These are phyloP conservation scores for Tylochromis polylepis DNA, from an alignment of 2,113 vertebrate genomes.

Conservation along the genomic window DNA sequence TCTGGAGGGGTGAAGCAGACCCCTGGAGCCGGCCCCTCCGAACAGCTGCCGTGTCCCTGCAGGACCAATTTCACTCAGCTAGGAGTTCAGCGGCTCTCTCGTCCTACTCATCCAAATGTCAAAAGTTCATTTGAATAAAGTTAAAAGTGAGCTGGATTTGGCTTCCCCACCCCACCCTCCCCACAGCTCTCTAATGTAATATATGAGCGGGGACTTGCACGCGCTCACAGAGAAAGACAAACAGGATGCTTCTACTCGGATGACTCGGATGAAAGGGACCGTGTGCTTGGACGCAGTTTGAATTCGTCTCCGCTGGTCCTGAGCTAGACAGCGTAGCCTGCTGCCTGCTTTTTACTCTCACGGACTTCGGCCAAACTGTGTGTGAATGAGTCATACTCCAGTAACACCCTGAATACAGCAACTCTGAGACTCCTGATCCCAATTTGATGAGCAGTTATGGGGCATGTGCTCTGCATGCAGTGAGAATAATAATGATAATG, in stretches of 20 bases:
- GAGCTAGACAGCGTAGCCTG: not conserved
- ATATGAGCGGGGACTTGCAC: slow-evolving; percentile 22
- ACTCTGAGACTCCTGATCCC: slow-evolving; percentile 19
- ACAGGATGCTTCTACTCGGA: slow-evolving; percentile 60
- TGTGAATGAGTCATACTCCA: slow-evolving; percentile 16
- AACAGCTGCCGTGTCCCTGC: slow-evolving; percentile 42
- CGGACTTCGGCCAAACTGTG: not conserved
- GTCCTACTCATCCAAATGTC: slow-evolving; percentile 13
- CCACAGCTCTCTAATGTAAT: slow-evolving; percentile 33
- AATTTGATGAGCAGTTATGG: slow-evolving; percentile 4
- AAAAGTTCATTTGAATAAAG: slow-evolving; percentile 60
- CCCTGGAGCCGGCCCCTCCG: not conserved
- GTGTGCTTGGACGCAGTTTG: slow-evolving; percentile 41
- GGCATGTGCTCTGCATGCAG: not conserved
- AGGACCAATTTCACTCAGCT: slow-evolving; percentile 9
- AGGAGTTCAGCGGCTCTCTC: slow-evolving; percentile 19
- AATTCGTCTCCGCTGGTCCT: slow-evolving; percentile 13
- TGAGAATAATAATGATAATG: slow-evolving; percentile 14
- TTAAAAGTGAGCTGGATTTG: slow-evolving; percentile 46
- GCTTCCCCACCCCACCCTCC: not conserved
- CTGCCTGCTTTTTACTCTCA: not conserved
- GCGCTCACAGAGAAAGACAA: slow-evolving; percentile 49
- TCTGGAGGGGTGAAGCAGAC: slow-evolving; percentile 6
- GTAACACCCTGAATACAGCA: slow-evolving; percentile 21
- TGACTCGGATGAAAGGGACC: slow-evolving; percentile 51